Base-by-base conservation (phyloP, 1,140 invertebrate species). In the Achroia grisella region DNA sequence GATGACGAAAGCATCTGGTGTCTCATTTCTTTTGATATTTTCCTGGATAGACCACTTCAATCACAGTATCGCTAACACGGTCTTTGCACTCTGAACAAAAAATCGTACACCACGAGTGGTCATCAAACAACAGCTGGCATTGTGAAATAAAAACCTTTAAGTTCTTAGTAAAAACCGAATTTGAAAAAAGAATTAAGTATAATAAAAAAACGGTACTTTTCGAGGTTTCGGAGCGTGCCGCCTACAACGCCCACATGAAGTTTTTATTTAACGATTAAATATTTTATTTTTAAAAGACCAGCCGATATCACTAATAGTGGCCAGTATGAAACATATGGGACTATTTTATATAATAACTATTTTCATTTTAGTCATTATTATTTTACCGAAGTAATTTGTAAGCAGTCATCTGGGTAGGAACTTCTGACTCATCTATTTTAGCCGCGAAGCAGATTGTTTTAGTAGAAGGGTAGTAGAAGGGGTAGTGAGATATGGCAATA, bases 81-180 rank as follows among this genome's bases (percentile, higher is more conserved):
- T 39, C 43, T 35, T 33, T 28, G 2, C 17, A 23, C 6, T 23
- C 2, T 23, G 17, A 33, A 55, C 48, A 82, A 75, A 77, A 80
- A 66, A 55, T 30, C 9, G 56, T 52, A 62, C 58, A 43, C 46
- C 59, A 68, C 48, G 73, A 82, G 72, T 80, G 78, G 78, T 82
- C 76, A 75, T 71, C 71, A 63, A 65, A 76, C 62, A 71, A 68
- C 78, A 82, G 74, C 72, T 82, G 78, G 62, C 51, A 15, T 11
- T 32, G 33, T 37, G 35, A 37, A 37, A 37, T 37, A 37, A 37
- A 37, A 23, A 23, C 9, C 35, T n/a, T 17, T 23, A n/a, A 10
- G 14, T 37, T 37, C 1, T 17, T 2, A 2, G 15, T 32, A 47
- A 46, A 47, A 43, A 39, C 5, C 15, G 43, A 1, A 14, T 62